A percentile compares a stretch with the other conserved stretches of the same genome.
Conservation (phyloP, 2,797 vertebrate species). For the Pitangus sulphuratus region DNA sequence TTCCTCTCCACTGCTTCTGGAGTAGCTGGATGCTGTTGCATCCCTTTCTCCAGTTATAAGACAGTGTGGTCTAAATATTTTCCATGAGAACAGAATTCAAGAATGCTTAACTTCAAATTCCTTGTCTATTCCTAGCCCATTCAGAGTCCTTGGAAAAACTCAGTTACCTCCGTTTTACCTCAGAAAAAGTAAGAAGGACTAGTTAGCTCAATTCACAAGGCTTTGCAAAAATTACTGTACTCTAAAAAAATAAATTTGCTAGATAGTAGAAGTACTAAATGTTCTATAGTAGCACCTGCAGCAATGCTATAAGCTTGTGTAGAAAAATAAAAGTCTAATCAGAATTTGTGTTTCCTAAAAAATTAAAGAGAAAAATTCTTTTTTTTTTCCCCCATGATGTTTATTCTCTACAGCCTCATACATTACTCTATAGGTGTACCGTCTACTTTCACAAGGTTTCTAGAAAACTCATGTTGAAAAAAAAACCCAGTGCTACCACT, state of each 20-base stretch:
- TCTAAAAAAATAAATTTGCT: neutral
- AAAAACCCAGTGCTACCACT: neutral
- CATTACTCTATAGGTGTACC: neutral
- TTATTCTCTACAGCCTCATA: neutral
- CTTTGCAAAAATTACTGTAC: neutral
- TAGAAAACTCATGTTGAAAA: neutral
- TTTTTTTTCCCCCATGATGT: neutral
- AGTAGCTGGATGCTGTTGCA: neutral
- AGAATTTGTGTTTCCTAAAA: neutral
- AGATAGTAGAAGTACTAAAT: neutral
- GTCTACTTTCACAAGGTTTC: neutral
- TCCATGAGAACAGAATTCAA: neutral
- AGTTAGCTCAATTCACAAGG: neutral
- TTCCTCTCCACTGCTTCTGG: neutral
- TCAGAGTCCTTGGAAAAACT: neutral
- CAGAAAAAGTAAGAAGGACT: neutral
- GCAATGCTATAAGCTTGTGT: neutral
- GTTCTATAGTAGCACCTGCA: neutral
- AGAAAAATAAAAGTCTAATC: neutral
- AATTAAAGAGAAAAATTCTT: neutral
- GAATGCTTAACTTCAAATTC: constrained; percentile 34
- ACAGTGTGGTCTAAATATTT: neutral
- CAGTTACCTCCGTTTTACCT: neutral
- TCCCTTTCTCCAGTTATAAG: neutral
- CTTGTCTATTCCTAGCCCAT: neutral